These are phyloP conservation scores for Andrena fulva DNA, from an alignment of 2,888 invertebrate genomes.

Conservation along the genomic window DNA sequence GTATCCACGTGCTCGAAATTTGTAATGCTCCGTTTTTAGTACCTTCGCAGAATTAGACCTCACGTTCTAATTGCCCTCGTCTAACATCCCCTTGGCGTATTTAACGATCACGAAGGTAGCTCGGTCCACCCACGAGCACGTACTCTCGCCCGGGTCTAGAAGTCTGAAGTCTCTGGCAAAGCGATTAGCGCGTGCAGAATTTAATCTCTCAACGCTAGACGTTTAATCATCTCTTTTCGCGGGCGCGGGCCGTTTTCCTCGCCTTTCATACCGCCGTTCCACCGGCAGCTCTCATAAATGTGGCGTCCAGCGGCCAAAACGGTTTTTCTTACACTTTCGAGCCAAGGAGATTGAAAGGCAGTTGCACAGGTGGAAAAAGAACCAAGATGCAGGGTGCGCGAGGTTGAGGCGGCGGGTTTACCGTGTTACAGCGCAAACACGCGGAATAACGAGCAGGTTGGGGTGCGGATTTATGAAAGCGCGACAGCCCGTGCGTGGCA, in stretches of 20 bases:
- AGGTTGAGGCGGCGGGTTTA: conserved; percentile 14
- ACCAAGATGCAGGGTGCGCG: not conserved
- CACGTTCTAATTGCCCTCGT: not conserved
- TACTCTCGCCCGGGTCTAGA: not conserved
- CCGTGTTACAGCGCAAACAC: conserved; percentile 48
- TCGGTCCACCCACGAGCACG: not conserved
- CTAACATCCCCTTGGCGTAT: not conserved
- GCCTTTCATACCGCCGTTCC: conserved; percentile 36
- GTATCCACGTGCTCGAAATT: no score
- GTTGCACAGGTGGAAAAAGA: no score
- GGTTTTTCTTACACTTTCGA: conserved; percentile 9
- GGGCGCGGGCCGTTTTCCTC: conserved; percentile 19
- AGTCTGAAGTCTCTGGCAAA: not conserved
- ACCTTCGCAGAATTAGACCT: not conserved
- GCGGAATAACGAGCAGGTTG: conserved; percentile 68
- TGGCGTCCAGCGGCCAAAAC: conserved; percentile 12
- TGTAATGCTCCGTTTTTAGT: not conserved
- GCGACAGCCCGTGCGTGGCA: conserved; percentile 1
- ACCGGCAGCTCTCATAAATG: conserved; percentile 28
- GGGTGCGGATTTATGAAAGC: conserved; percentile 56
- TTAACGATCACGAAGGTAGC: not conserved
- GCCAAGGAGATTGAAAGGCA: conserved; percentile 44
- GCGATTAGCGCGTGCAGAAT: conserved; percentile 51
- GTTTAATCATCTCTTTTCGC: conserved; percentile 43
- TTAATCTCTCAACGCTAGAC: conserved; percentile 43